A percentile compares a stretch with the other conserved stretches of the same genome.
Evolutionary conservation across 2,888 invertebrate genomes (phyloP).

Genomic region (Bombylius discolor): DNA sequence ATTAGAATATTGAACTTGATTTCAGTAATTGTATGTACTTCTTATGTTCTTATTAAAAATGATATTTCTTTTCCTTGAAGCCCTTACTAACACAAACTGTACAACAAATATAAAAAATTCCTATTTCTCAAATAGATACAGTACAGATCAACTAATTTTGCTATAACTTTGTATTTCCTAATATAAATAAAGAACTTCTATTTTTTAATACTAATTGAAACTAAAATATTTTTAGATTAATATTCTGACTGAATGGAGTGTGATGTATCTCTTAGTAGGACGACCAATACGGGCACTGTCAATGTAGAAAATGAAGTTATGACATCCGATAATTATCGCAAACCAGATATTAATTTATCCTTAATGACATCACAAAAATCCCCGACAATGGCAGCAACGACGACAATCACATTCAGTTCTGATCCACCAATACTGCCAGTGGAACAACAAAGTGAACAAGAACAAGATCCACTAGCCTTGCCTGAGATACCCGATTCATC

Average conservation of each 20-base stretch:
- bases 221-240: conserved; percentile 5
- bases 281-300: neutral
- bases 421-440: conserved; percentile 15
- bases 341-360: neutral
- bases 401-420: conserved; percentile 7
- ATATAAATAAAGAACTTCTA: no score
- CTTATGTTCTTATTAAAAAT: no score
- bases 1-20: no score
- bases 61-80: no score
- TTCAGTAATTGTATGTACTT: no score
- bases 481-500: conserved; percentile 12
- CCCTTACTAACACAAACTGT: no score
- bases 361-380: neutral
- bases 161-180: no score
- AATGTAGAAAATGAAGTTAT: conserved; percentile 7
- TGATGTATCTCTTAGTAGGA: conserved; percentile 20
- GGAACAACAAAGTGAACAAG: conserved; percentile 17
- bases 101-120: no score
- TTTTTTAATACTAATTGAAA: no score
- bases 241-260: conserved; percentile 19
- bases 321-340: conserved; percentile 7
- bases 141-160: no score
- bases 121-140: no score
- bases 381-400: neutral
- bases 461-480: conserved; percentile 33